Evolutionary conservation across 2,113 vertebrate genomes (phyloP).

Genomic region (Oostethus manadensis): DNA sequence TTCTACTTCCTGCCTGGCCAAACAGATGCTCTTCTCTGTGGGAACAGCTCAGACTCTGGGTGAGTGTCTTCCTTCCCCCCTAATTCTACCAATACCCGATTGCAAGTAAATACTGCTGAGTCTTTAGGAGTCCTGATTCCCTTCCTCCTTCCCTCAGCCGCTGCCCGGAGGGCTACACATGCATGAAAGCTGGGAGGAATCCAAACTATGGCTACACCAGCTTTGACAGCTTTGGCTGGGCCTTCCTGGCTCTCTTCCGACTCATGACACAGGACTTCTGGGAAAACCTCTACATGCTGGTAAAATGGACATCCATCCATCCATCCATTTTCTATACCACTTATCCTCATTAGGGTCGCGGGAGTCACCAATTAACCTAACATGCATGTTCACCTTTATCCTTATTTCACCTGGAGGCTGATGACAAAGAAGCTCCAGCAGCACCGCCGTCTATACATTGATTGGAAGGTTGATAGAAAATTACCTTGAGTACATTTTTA

Average conservation of each 20-base stretch:
- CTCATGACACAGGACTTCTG: conserved; percentile 99
- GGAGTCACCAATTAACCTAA: too few relatives aligned
- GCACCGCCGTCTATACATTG: background rate
- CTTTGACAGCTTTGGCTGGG: conserved; percentile 98
- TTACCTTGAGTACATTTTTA: background rate
- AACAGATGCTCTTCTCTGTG: conserved; percentile 90
- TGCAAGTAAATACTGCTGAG: conserved; percentile 30
- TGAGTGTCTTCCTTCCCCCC: conserved; percentile 64
- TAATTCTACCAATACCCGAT: conserved; percentile 21
- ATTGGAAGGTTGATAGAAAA: background rate
- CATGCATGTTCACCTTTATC: conserved; percentile 1
- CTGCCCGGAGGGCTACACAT: conserved; percentile 93
- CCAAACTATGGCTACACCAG: conserved; percentile 98
- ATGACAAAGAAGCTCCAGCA: background rate
- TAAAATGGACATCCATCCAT: conserved; percentile 72
- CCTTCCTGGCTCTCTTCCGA: conserved; percentile 94
- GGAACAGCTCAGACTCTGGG: conserved; percentile 97
- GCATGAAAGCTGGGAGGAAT: conserved; percentile 97
- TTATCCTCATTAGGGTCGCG: too few relatives aligned
- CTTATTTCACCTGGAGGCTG: too few relatives aligned
- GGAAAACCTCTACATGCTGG: conserved; percentile 97
- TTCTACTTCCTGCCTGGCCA: conserved; percentile 87
- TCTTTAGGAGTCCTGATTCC: conserved; percentile 28
- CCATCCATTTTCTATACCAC: too few relatives aligned
- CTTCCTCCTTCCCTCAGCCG: conserved; percentile 67